Percentiles rank a stretch among this genome's conserved stretches.
Conservation (phyloP, 2,797 vertebrate species). For the Acipenser transmontanus region DNA sequence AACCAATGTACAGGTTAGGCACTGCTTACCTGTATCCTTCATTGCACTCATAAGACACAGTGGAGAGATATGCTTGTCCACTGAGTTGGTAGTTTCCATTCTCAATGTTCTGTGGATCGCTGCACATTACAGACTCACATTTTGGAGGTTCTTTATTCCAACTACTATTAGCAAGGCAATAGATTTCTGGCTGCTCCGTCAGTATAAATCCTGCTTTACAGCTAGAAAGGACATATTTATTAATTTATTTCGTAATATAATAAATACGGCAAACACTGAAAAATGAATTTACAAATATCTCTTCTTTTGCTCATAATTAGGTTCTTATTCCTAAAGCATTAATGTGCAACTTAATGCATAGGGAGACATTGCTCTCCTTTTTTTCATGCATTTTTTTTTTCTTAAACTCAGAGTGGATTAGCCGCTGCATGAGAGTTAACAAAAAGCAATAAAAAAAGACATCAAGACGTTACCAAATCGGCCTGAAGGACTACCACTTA, state of each 20-base stretch:
- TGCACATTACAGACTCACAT: conserved; percentile 79
- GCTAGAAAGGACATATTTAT: conserved; percentile 44
- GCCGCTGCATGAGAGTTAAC: too few species aligned
- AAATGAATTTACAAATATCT: too few species aligned
- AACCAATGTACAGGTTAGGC: background rate
- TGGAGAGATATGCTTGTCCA: conserved; percentile 76
- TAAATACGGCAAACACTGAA: too few species aligned
- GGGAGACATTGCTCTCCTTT: background rate
- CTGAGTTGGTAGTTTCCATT: conserved; percentile 66
- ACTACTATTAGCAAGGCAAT: conserved; percentile 71
- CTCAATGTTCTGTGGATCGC: conserved; percentile 57
- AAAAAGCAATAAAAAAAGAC: too few species aligned
- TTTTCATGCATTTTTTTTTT: conserved; percentile 1
- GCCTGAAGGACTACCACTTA: too few species aligned
- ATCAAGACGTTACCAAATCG: too few species aligned
- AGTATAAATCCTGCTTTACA: conserved; percentile 78
- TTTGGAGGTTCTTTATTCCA: conserved; percentile 73
- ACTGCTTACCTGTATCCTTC: conserved; percentile 82
- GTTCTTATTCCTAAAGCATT: background rate
- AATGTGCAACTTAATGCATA: background rate
- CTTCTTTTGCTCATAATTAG: too few species aligned
- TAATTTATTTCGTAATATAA: too few species aligned
- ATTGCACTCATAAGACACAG: conserved; percentile 69
- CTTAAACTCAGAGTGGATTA: conserved; percentile 2
- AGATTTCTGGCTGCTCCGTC: conserved; percentile 68